Evolutionary conservation across 2,113 vertebrate genomes (phyloP).

Genomic region (Setophaga kirtlandii): DNA sequence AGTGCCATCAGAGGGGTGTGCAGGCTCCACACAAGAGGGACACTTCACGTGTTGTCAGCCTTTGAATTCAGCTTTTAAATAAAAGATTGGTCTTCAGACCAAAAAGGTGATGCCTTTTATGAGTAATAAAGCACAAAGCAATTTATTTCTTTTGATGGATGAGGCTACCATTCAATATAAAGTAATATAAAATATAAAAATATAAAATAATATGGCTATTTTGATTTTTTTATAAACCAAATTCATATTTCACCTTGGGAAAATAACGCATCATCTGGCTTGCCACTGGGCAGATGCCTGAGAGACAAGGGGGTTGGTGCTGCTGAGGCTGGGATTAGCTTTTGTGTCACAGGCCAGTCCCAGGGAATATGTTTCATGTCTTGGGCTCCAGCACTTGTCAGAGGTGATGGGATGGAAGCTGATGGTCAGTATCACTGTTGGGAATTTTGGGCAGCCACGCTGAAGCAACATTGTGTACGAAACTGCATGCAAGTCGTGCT

Average conservation of each 20-base stretch:
- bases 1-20: not conserved
- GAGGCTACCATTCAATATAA: not conserved
- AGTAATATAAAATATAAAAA: not conserved
- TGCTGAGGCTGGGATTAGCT: not conserved
- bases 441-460: not conserved
- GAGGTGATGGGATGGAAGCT: not conserved
- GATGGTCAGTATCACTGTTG: not conserved
- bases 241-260: not conserved
- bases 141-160: not conserved
- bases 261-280: not conserved
- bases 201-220: not conserved
- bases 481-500: rapidly evolving
- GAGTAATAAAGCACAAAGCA: not conserved
- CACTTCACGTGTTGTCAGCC: not conserved
- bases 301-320: not conserved
- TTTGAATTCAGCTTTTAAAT: constrained; percentile 26
- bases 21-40: not conserved
- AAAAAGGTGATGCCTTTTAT: not conserved
- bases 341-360: not conserved
- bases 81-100: not conserved
- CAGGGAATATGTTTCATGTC: not conserved
- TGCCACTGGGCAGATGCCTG: not conserved
- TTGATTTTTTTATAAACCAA: not conserved
- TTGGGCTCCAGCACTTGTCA: not conserved
- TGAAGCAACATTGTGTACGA: not conserved